These are phyloP conservation scores for Phaenicophaeus curvirostris DNA, from an alignment of 2,797 vertebrate species.

Conservation along the genomic window DNA sequence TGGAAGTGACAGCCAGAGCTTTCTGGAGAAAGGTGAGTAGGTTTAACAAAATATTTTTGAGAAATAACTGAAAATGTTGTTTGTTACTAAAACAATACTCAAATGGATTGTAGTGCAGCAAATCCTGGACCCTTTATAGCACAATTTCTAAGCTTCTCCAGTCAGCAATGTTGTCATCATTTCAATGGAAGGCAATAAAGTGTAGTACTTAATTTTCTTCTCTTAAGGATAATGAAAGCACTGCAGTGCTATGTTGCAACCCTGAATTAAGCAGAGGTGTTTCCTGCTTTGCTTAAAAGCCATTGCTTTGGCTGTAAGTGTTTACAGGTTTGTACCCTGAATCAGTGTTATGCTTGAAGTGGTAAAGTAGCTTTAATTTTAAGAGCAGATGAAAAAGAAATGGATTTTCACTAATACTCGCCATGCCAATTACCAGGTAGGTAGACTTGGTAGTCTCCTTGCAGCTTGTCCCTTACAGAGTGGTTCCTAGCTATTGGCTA, in stretches of 20 bases:
- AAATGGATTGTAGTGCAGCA: background rate
- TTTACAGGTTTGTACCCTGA: background rate
- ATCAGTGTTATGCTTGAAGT: background rate
- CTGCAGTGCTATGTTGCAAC: background rate
- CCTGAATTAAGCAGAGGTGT: background rate
- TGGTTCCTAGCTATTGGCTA: background rate
- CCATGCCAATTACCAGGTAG: background rate
- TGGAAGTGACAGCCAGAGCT: slow-evolving; percentile 86
- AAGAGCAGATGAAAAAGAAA: background rate
- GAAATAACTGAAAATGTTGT: background rate
- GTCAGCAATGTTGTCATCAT: background rate
- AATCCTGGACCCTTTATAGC: background rate
- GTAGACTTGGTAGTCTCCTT: background rate
- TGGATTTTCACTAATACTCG: background rate
- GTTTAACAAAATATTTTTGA: background rate
- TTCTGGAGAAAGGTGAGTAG: slow-evolving; percentile 86
- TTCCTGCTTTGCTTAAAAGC: background rate
- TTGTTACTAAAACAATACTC: background rate
- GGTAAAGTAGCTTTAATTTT: background rate
- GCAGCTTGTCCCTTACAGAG: background rate
- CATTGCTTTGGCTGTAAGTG: background rate
- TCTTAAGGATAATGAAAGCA: background rate
- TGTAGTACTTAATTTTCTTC: background rate
- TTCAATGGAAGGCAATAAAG: background rate
- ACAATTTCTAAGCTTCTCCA: background rate